Evolutionary conservation across 2,797 vertebrate species (phyloP).

Genomic region (Sebastes minor): DNA sequence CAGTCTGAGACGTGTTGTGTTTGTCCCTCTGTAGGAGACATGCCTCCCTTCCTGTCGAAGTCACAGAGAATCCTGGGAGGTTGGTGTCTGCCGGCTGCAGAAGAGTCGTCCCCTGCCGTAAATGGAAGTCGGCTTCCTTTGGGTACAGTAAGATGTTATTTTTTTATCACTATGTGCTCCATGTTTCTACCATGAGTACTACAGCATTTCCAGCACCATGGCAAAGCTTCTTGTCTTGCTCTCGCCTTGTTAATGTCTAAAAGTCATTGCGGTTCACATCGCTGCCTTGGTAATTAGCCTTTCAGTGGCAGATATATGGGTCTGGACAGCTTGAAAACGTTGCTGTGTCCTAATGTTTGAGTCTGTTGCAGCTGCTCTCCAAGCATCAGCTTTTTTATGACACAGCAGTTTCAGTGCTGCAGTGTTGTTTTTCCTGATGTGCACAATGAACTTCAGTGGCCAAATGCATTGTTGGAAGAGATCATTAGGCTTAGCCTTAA

Average conservation of each 20-base stretch:
- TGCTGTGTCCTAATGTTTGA: conserved; percentile 25
- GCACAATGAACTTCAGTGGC: conserved; percentile 3
- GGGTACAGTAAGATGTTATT: conserved; percentile 76
- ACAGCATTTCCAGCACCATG: neutral
- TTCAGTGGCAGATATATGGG: conserved; percentile 22
- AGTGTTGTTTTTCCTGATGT: conserved; percentile 30
- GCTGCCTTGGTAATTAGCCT: conserved; percentile 34
- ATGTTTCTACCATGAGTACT: neutral
- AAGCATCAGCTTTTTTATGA: conserved; percentile 46
- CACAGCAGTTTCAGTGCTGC: conserved; percentile 32
- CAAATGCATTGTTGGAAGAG: conserved; percentile 34
- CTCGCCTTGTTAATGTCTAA: conserved; percentile 28
- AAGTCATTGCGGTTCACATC: conserved; percentile 11
- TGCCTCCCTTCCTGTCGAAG: conserved; percentile 76
- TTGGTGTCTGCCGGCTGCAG: conserved; percentile 64
- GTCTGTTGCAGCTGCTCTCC: conserved; percentile 45
- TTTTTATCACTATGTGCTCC: neutral
- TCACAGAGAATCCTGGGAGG: conserved; percentile 58
- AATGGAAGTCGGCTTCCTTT: conserved; percentile 83
- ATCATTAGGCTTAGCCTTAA: conserved; percentile 49
- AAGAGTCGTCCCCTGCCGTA: conserved; percentile 71
- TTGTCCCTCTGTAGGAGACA: conserved; percentile 74
- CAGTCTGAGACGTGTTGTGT: conserved; percentile 11
- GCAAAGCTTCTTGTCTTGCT: neutral
- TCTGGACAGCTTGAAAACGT: conserved; percentile 46